A percentile compares a stretch with the other conserved stretches of the same genome.
phyloP scores from a whole-genome alignment of 2,113 vertebrate genomes.

The Pseudorasbora parva region DNA sequence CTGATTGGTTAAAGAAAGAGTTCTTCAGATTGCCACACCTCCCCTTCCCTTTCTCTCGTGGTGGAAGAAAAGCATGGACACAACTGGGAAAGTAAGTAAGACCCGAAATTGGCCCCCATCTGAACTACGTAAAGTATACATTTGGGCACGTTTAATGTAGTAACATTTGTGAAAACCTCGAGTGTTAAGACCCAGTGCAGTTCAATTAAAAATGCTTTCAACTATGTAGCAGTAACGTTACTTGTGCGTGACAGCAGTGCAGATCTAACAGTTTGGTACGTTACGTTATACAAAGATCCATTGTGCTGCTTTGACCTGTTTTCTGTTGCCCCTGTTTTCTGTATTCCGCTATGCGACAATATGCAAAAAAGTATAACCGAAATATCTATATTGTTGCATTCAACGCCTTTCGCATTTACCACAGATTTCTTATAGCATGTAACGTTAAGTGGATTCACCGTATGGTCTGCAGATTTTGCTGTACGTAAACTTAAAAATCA shows the following conservation, averaged over 20 bases:
- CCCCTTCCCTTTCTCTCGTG: not conserved
- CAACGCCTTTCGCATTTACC: not conserved
- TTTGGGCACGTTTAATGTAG: not conserved
- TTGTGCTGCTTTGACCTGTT: constrained; percentile 27
- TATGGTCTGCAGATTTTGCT: not conserved
- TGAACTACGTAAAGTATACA: not conserved
- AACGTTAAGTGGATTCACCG: not conserved
- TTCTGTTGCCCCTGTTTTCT: not conserved
- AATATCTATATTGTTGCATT: not conserved
- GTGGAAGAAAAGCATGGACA: constrained; percentile 68
- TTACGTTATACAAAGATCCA: not conserved
- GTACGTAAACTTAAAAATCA: not conserved
- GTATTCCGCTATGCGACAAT: not conserved
- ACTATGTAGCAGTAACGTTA: not conserved
- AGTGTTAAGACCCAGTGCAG: not conserved
- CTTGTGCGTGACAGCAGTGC: not conserved
- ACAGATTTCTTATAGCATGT: not conserved
- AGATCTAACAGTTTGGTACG: too few species aligned
- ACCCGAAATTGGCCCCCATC: not conserved
- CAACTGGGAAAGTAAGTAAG: constrained; percentile 72
- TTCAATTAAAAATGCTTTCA: not conserved
- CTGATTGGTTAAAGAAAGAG: constrained; percentile 28
- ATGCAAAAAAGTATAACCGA: not conserved
- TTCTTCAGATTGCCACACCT: constrained; percentile 15
- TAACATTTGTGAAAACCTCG: not conserved